These are phyloP conservation scores for Anarhynchus alexandrinus DNA, from an alignment of 2,113 vertebrate genomes.

Conservation along the genomic window DNA sequence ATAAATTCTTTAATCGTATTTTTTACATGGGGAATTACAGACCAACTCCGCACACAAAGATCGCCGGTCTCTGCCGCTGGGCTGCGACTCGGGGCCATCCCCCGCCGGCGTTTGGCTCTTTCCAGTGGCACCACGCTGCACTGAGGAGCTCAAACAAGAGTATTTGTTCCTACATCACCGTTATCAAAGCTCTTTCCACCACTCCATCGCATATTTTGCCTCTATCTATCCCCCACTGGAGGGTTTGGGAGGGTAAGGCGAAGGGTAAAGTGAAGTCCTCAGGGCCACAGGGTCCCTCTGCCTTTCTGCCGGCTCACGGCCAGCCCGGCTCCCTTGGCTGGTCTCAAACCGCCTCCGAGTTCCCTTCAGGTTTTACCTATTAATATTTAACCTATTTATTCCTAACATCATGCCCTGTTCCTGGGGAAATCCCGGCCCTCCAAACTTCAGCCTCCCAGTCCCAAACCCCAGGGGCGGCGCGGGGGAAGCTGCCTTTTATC, in stretches of 20 bases:
- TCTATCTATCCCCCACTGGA: accelerated
- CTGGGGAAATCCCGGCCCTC: not conserved
- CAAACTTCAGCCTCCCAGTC: not conserved
- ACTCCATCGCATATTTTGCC: not conserved
- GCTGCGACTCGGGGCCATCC: not conserved
- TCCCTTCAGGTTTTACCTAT: not conserved
- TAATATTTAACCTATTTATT: not conserved
- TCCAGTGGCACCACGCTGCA: accelerated
- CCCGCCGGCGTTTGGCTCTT: not conserved
- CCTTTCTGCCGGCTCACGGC: not conserved
- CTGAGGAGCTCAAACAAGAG: not conserved
- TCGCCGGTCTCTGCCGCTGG: not conserved
- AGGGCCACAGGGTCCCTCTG: not conserved
- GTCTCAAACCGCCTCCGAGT: accelerated
- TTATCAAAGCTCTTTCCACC: not conserved
- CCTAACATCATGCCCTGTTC: not conserved
- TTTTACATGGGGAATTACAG: not conserved
- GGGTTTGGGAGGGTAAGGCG: not conserved
- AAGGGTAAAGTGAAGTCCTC: not conserved
- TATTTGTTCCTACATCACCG: not conserved
- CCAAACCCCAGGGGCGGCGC: accelerated
- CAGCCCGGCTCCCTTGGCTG: accelerated
- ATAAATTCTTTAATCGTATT: not conserved
- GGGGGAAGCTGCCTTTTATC: no score
- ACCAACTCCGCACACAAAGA: not conserved